Evolutionary conservation across 23 tunicate genomes (phyloP).

Genomic region (Ascidia mentula): DNA sequence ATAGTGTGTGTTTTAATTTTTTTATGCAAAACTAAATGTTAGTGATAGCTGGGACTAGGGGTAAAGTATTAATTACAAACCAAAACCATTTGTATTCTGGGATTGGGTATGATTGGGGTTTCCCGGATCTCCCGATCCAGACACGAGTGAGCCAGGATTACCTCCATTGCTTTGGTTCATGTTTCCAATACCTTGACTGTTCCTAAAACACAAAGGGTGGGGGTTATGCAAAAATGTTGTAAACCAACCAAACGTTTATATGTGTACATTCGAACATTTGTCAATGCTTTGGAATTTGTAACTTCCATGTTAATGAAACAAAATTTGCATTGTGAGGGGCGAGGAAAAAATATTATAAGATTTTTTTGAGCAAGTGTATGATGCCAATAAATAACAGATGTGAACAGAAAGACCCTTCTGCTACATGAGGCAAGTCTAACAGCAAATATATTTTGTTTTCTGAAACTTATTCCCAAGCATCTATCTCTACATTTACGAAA

Average conservation of each 20-base stretch:
- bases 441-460: too few relatives aligned
- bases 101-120: conserved; percentile 11
- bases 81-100: conserved; percentile 21
- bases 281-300: too few relatives aligned
- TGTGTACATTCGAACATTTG: too few relatives aligned
- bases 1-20: neutral
- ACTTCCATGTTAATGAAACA: too few relatives aligned
- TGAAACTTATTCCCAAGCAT: too few relatives aligned
- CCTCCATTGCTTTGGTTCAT: neutral
- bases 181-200: neutral
- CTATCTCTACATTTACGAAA: too few relatives aligned
- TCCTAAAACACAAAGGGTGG: neutral
- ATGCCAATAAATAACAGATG: too few relatives aligned
- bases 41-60: neutral
- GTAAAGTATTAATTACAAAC: conserved; percentile 3
- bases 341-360: too few relatives aligned
- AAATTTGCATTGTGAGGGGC: too few relatives aligned
- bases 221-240: neutral
- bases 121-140: neutral
- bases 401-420: too few relatives aligned
- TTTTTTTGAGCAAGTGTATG: too few relatives aligned
- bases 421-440: too few relatives aligned
- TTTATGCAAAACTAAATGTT: neutral
- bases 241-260: neutral
- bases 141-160: neutral